Evolutionary conservation across 2,797 vertebrate genomes (phyloP), one percentile per base, ranked within the genome.

Genomic region (Petrocephalus sullivani): DNA sequence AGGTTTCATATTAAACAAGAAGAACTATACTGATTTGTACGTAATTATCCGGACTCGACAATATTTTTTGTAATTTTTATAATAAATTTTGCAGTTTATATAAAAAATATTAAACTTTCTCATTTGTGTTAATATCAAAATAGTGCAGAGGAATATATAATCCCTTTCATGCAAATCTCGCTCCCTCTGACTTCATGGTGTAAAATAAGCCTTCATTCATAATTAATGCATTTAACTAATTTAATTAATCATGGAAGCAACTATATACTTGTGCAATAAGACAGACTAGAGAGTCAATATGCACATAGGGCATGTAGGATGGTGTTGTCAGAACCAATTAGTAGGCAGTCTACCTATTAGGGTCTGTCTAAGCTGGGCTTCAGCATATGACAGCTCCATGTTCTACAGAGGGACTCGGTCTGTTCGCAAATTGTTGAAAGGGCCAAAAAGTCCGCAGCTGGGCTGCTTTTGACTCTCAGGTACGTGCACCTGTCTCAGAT

Each of bases 121-220:
- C 14, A 9, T 54, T 85, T 57, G 16, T 83, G 49, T 83, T 86
- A 58, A 28, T 41, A 60, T 60, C 28, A 58, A 57, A 23, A 86
- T n/a, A 37, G 4, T 37, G 33, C 41, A 33, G 53, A 58, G 21
- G 56, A 33, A 28, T 58, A 16, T 33, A 19, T 85, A 58, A 85
- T 57, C 9, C 83, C 28, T 85, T 53, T 9, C 41, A 37, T 85
- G 53, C 8, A 60, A 28, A 86, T 58, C 33, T n/a, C 23, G 53
- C 33, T 86, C 4, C 19, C 0, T 54, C 28, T 86, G 28, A 86
- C 12, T 37, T 60, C 33, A 33, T 54, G 23, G 9, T 19, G 56
- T 58, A 33, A 58, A 86, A 86, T 58, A 46, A 86, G 56, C 33
- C 84, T 60, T 86, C 28, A 60, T 86, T 86, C 41, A 58, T 86